phyloP scores from a whole-genome alignment of 2,888 invertebrate species.

The Ornithoptera priamus region DNA sequence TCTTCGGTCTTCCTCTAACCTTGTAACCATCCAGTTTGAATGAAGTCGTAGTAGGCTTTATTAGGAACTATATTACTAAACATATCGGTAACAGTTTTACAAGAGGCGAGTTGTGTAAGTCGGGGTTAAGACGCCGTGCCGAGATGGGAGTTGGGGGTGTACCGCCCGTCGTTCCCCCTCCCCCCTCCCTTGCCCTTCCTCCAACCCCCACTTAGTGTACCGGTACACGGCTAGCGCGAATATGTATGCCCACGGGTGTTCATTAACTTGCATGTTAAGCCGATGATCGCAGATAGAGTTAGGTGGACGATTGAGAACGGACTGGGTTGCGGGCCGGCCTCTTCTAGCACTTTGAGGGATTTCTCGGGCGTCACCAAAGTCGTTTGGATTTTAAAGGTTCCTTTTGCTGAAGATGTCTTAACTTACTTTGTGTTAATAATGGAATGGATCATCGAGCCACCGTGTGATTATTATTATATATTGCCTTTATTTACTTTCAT shows the following conservation, averaged over 20 bases:
- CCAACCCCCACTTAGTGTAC: constrained; percentile 37
- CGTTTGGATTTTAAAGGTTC: background rate
- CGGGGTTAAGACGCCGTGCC: constrained; percentile 48
- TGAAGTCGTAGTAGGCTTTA: background rate
- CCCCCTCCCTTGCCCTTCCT: constrained; percentile 25
- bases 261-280: constrained; percentile 74
- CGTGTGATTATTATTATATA: too few species aligned
- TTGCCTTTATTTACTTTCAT: too few species aligned
- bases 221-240: constrained; percentile 50
- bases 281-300: constrained; percentile 59
- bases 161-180: constrained; percentile 36
- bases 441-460: background rate
- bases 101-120: constrained; percentile 26
- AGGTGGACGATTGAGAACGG: constrained; percentile 42
- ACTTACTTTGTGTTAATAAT: background rate
- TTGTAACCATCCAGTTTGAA: background rate
- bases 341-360: constrained; percentile 27
- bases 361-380: constrained; percentile 6
- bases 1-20: too few species aligned
- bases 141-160: constrained; percentile 31
- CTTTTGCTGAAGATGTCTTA: background rate
- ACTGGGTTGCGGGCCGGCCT: constrained; percentile 6
- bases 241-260: constrained; percentile 62
- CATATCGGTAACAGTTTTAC: constrained; percentile 28
- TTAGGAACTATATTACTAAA: constrained; percentile 12